Percentiles rank a stretch among this genome's conserved stretches.
These are phyloP conservation scores for Drosophila nikananu DNA, from an alignment of 1,140 invertebrate species.

Conservation along the genomic window DNA sequence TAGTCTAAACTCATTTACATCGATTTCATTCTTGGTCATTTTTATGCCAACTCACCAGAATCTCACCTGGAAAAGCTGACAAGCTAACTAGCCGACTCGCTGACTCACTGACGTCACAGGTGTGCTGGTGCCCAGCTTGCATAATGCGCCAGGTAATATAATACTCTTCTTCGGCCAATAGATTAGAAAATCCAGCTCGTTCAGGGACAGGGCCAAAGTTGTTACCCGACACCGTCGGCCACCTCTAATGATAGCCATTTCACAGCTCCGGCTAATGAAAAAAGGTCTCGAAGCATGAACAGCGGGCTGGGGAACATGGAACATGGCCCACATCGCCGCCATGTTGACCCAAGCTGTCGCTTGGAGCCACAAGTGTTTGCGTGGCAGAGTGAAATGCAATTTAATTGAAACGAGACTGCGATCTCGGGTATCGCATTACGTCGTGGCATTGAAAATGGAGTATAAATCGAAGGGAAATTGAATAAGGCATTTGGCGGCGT, in stretches of 20 bases:
- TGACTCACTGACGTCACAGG: conserved; percentile 50
- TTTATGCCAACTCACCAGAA: conserved; percentile 39
- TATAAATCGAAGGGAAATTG: conserved; percentile 31
- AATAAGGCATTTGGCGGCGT: conserved; percentile 21
- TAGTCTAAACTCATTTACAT: not conserved
- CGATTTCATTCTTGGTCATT: not conserved
- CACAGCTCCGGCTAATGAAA: conserved; percentile 44
- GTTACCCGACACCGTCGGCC: conserved; percentile 52
- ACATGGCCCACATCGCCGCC: too few species aligned
- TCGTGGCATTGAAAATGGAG: conserved; percentile 30
- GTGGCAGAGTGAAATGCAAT: conserved; percentile 60
- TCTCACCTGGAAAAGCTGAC: conserved; percentile 17
- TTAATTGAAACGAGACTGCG: conserved; percentile 61
- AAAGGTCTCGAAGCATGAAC: conserved; percentile 40
- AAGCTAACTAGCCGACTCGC: conserved; percentile 1
- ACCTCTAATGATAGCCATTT: conserved; percentile 52
- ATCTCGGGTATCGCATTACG: conserved; percentile 63
- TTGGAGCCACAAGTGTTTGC: conserved; percentile 51
- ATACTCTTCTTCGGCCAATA: conserved; percentile 42
- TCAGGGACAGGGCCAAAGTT: conserved; percentile 31
- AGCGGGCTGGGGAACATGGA: not conserved
- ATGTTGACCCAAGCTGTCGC: conserved; percentile 41
- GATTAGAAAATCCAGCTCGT: conserved; percentile 50
- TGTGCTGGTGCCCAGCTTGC: conserved; percentile 35
- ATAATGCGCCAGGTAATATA: conserved; percentile 51